Evolutionary conservation across 2,888 invertebrate species (phyloP), one percentile per base, ranked within the genome.

Genomic region (Trachelus iudaicus): DNA sequence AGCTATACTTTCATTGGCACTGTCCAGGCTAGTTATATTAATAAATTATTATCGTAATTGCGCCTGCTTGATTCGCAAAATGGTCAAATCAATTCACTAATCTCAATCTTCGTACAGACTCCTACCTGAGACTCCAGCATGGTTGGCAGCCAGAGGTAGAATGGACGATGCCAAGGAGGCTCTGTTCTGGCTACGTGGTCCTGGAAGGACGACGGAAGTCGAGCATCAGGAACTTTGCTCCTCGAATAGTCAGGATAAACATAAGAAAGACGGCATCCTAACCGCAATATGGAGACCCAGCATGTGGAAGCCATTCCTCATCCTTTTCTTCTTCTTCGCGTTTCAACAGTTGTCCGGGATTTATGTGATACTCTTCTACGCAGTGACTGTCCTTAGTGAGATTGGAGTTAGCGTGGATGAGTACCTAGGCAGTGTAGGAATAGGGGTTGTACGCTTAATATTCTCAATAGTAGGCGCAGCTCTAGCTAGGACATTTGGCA

Each of bases 341-440:
- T 93, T 95, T 83, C 96, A 96, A 93, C 95, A 95, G 88, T 92
- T 95, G 87, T 95, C 95, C 0, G 96, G 96, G 0, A 95, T 96
- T 76, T 96, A 96, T 90, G 93, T 95, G 0, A 94, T 96, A 69
- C 89, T 96, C 73, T 96, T 95, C 86, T 96, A 96, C 87, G 95
- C 95, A 0, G 95, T 95, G 1, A 94, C 93, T 80, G 94, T 96
- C 86, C 94, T 96, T 87, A 93, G 95, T 82, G 94, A 95, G 30
- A 94, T 95, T 15, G 94, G 95, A 3, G 93, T 95, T 0, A 93
- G 93, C 79, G 92, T 94, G 33, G 94, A 96, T 85, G 95, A 94
- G 81, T 95, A 95, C 87, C 92, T 95, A 0, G 94, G 95, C 0
- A 95, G 95, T 0, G 95, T 96, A 9, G 94, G 95, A 9, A 95